Conservation (phyloP, 2,888 invertebrate genomes). For the Carcina quercana region DNA sequence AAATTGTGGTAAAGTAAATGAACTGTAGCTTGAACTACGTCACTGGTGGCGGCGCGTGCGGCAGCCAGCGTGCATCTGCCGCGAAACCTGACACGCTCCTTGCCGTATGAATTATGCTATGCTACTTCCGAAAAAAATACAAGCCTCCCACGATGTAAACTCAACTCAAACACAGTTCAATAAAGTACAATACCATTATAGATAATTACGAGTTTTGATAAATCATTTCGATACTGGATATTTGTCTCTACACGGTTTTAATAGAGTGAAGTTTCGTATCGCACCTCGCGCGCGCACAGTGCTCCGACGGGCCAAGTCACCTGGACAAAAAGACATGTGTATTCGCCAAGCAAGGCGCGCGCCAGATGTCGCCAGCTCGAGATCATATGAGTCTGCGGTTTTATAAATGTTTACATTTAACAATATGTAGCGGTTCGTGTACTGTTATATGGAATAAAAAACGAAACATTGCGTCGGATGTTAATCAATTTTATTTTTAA, state of each 20-base stretch:
- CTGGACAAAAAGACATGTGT: slow-evolving; percentile 59
- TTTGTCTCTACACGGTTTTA: accelerated
- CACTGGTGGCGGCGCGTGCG: slow-evolving; percentile 36
- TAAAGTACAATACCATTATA: background rate
- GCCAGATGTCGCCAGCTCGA: slow-evolving; percentile 38
- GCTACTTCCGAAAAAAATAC: slow-evolving; percentile 32
- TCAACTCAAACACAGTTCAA: background rate
- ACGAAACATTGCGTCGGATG: too few species aligned
- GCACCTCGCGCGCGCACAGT: slow-evolving; percentile 19
- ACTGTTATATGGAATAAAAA: slow-evolving; percentile 26
- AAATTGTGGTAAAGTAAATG: too few species aligned
- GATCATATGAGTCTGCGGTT: slow-evolving; percentile 25
- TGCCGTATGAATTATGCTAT: slow-evolving; percentile 60
- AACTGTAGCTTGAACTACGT: slow-evolving; percentile 26
- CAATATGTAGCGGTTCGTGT: slow-evolving; percentile 48
- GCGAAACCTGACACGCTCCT: slow-evolving; percentile 66
- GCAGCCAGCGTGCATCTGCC: slow-evolving; percentile 50
- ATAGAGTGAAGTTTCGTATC: slow-evolving; percentile 7
- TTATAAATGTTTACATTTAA: slow-evolving; percentile 27
- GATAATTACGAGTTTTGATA: too few species aligned
- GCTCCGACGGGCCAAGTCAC: slow-evolving; percentile 38
- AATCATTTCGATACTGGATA: too few species aligned
- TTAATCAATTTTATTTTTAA: too few species aligned
- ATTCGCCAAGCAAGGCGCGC: slow-evolving; percentile 56
- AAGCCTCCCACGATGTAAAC: background rate